Evolutionary conservation across 2,888 invertebrate species (phyloP).

Genomic region (Morpho deidamia): DNA sequence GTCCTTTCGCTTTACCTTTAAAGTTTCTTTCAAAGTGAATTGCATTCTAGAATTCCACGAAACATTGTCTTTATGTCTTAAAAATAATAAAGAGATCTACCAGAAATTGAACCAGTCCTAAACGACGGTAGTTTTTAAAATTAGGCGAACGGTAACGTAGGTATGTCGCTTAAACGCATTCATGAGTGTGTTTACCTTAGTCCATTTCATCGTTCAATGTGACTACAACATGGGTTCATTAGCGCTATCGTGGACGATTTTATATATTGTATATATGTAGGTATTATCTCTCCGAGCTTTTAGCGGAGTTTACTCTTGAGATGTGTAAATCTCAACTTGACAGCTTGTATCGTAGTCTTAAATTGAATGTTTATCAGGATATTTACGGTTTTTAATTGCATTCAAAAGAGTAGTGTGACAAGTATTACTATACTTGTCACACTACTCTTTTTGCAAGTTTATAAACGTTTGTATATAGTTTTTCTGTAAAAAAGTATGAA

Average conservation of each 20-base stretch:
- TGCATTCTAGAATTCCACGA: too few relatives aligned
- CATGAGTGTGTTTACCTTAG: conserved; percentile 11
- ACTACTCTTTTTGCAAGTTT: too few relatives aligned
- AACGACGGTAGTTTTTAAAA: too few relatives aligned
- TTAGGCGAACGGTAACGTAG: too few relatives aligned
- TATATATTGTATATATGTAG: conserved; percentile 48
- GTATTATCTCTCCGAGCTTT: conserved; percentile 66
- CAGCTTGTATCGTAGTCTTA: conserved; percentile 33
- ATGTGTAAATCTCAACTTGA: conserved; percentile 31
- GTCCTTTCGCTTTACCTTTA: too few relatives aligned
- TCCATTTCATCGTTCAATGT: conserved; percentile 61
- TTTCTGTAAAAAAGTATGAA: neutral
- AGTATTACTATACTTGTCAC: too few relatives aligned
- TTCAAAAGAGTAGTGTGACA: too few relatives aligned
- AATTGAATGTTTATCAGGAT: conserved; percentile 37
- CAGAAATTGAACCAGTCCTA: too few relatives aligned
- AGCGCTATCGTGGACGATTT: conserved; percentile 56
- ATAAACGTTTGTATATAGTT: neutral
- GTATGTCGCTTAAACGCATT: too few relatives aligned
- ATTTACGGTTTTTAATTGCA: neutral
- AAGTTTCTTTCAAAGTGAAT: too few relatives aligned
- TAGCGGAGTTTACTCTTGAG: conserved; percentile 53
- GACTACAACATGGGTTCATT: conserved; percentile 73
- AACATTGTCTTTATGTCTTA: too few relatives aligned
- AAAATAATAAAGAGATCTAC: too few relatives aligned